Percentiles rank a stretch among this genome's conserved stretches.
These are phyloP conservation scores for Butorides virescens DNA, from an alignment of 2,113 vertebrate species.

Conservation along the genomic window DNA sequence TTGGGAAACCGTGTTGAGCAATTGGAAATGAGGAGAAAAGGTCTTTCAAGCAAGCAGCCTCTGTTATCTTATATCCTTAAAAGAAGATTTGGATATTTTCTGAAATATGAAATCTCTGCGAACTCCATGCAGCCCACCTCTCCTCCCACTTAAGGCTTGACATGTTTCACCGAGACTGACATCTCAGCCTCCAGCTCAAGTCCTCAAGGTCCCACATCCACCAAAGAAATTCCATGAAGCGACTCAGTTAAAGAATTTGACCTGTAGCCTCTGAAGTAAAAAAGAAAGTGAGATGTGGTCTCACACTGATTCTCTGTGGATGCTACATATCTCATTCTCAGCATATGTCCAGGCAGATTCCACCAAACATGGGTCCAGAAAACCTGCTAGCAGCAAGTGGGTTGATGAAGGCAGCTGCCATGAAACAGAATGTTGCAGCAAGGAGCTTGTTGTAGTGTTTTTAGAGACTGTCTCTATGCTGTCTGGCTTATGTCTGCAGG, in stretches of 20 bases:
- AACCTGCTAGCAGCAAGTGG: neutral
- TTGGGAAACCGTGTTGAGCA: constrained; percentile 51
- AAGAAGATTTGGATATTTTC: neutral
- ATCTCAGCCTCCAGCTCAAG: neutral
- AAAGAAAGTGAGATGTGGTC: neutral
- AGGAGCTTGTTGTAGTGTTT: neutral
- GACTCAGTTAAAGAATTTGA: neutral
- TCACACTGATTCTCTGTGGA: neutral
- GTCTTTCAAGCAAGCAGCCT: neutral
- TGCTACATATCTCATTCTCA: neutral
- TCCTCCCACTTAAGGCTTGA: neutral
- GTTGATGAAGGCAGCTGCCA: neutral
- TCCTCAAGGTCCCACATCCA: neutral
- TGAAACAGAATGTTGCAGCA: neutral
- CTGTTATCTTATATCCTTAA: neutral
- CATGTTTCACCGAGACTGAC: neutral
- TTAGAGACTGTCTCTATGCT: neutral
- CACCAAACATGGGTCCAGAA: neutral
- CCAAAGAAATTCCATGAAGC: neutral
- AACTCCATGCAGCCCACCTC: neutral
- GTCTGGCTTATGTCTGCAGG: neutral
- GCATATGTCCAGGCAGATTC: neutral
- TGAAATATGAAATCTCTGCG: neutral
- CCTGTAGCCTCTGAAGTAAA: neutral
- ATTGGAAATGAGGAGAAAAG: constrained; percentile 13